Percentiles rank a stretch among this genome's conserved stretches.
Conservation (phyloP, 2,888 invertebrate genomes). For the Sclerodermus sp. region DNA sequence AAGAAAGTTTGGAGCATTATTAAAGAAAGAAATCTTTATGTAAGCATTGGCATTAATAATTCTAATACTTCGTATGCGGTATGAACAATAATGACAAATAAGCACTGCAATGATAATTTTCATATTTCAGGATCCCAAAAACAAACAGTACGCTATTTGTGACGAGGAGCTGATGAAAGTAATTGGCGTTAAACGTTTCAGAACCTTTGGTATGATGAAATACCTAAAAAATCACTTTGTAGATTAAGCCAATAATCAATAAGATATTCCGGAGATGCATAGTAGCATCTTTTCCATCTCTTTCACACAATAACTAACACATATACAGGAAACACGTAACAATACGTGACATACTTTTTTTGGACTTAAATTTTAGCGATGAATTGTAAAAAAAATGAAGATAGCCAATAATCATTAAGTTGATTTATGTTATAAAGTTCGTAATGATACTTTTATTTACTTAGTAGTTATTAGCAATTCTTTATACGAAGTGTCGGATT, state of each 20-base stretch:
- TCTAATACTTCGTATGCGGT: neutral
- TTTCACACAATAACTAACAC: conserved; percentile 39
- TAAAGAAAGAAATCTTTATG: conserved; percentile 82
- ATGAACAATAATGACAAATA: neutral
- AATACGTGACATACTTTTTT: neutral
- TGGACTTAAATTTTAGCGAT: neutral
- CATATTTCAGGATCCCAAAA: conserved; percentile 77
- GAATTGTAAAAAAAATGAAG: conserved; percentile 20
- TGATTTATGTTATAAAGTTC: conserved; percentile 29
- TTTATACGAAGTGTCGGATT: conserved; percentile 8
- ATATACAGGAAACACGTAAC: conserved; percentile 23
- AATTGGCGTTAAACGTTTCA: conserved; percentile 89
- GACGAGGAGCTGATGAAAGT: conserved; percentile 87
- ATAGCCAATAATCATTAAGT: conserved; percentile 33
- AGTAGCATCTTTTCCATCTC: conserved; percentile 36
- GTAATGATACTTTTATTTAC: conserved; percentile 18
- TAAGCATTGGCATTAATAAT: conserved; percentile 43
- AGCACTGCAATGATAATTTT: conserved; percentile 4
- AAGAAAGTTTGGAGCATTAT: conserved; percentile 89
- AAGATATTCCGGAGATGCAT: conserved; percentile 41
- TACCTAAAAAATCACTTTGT: conserved; percentile 89
- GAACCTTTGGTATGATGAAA: conserved; percentile 97
- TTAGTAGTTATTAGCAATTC: conserved; percentile 22
- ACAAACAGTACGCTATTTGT: conserved; percentile 93
- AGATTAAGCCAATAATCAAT: conserved; percentile 58